phyloP scores from a whole-genome alignment of 2,888 invertebrate species.

The Synergus gifuensis region DNA sequence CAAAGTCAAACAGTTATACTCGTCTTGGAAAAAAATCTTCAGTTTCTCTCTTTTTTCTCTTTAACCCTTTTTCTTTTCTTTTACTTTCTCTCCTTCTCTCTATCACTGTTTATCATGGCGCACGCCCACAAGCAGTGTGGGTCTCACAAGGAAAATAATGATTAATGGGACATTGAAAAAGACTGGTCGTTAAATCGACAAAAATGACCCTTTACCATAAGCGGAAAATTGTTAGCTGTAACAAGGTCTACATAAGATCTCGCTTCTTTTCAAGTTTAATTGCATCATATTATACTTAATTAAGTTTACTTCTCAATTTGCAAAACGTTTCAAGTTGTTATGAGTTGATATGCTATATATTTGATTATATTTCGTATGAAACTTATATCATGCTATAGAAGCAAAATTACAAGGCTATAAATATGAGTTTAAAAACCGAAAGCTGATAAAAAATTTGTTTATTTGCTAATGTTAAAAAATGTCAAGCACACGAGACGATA shows the following conservation, averaged over 20 bases:
- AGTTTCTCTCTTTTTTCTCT: not conserved
- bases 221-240: conserved; percentile 10
- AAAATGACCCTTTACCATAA: conserved; percentile 3
- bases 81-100: not conserved
- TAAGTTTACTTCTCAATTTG: not conserved
- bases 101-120: not conserved
- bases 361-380: too few species aligned
- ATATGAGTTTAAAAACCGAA: too few species aligned
- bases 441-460: too few species aligned
- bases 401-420: too few species aligned
- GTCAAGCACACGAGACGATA: too few species aligned
- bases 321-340: not conserved
- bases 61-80: too few species aligned
- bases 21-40: not conserved
- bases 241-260: conserved; percentile 1
- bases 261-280: conserved; percentile 18
- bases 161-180: conserved; percentile 23
- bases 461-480: too few species aligned
- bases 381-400: too few species aligned
- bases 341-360: not conserved
- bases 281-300: conserved; percentile 1
- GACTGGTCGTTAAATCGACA: conserved; percentile 1
- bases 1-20: too few species aligned
- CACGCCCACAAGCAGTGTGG: not conserved
- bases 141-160: conserved; percentile 17